phyloP scores from a whole-genome alignment of 1,140 invertebrate genomes.

The Armadillidium nasatum region DNA sequence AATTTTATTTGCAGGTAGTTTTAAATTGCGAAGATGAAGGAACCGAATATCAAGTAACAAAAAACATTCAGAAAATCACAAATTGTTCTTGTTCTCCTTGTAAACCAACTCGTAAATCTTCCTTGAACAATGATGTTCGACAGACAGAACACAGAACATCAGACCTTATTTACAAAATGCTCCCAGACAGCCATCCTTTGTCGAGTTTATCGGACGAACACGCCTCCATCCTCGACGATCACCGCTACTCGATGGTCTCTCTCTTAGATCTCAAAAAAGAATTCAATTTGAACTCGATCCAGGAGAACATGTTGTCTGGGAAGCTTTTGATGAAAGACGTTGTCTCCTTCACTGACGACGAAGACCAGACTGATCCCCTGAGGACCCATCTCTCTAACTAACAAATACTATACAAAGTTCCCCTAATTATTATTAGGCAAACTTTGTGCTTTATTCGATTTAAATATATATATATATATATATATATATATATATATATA shows the following conservation, averaged over 20 bases:
- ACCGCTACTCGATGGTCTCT: constrained; percentile 11
- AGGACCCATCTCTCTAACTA: too few species aligned
- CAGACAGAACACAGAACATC: constrained; percentile 30
- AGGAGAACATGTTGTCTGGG: constrained; percentile 12
- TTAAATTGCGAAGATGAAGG: constrained; percentile 52
- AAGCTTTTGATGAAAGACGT: background rate
- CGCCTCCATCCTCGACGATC: background rate
- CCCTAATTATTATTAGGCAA: too few species aligned
- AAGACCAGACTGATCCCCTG: constrained; percentile 7
- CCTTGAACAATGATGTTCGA: constrained; percentile 29
- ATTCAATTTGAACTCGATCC: constrained; percentile 10
- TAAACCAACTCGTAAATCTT: constrained; percentile 38
- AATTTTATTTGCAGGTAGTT: background rate
- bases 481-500: too few species aligned
- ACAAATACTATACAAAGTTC: too few species aligned
- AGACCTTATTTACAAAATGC: constrained; percentile 32
- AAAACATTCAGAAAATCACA: constrained; percentile 61
- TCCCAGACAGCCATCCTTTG: constrained; percentile 31
- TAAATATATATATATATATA: too few species aligned
- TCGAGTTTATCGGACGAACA: constrained; percentile 27
- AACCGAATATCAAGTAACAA: constrained; percentile 53
- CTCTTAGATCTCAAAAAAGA: constrained; percentile 23
- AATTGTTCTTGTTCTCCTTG: constrained; percentile 62
- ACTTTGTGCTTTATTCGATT: too few species aligned
- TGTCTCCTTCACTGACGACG: constrained; percentile 16